Evolutionary conservation across 2,888 invertebrate genomes (phyloP), one percentile per base, ranked within the genome.

Genomic region (Agrotis clavis): DNA sequence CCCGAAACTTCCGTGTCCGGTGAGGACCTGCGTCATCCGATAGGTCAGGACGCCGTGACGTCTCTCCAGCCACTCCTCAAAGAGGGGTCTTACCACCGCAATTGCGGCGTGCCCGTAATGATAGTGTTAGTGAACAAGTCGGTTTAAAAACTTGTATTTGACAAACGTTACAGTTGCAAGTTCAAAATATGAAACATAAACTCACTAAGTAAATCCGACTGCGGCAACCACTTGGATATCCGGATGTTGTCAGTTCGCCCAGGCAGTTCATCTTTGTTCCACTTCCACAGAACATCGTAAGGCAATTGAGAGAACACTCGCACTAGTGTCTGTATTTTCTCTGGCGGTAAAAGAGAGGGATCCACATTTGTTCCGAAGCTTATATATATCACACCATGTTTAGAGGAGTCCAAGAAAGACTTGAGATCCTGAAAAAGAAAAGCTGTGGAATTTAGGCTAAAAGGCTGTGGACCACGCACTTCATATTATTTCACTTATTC

Each of bases 271-370:
- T 92, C 90, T 35, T 79, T 77, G 72, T 92, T 90, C 89, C 91
- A 93, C 77, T 94, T 94, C 90, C 91, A 92, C 16, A 94, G 66
- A 14, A 94, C 84, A 67, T 94, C 87, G 63, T 92, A 93, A 1
- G 90, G 89, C 7, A 93, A 72, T 65, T 88, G 74, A 0, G 91
- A 90, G 53, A 94, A 91, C 0, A 88, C 91, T 2, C 86, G 86
- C 2, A 90, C 63, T 5, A 94, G 79, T n/a, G 85, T 82, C 77
- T 89, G 82, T 19, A 92, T 83, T 69, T 79, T 90, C 47, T 90
- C 84, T 41, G 82, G 68, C 0, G 89, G 86, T n/a, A 94, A 75
- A 13, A 79, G 62, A 56, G 90, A 85, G 0, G 92, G 88, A 25
- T 87, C 82, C 0, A 90, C 88, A 74, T 93, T 92, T 4, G 92